Evolutionary conservation across 1,140 invertebrate genomes (phyloP), one percentile per base, ranked within the genome.

Genomic region (Zaprionus vittiger): DNA sequence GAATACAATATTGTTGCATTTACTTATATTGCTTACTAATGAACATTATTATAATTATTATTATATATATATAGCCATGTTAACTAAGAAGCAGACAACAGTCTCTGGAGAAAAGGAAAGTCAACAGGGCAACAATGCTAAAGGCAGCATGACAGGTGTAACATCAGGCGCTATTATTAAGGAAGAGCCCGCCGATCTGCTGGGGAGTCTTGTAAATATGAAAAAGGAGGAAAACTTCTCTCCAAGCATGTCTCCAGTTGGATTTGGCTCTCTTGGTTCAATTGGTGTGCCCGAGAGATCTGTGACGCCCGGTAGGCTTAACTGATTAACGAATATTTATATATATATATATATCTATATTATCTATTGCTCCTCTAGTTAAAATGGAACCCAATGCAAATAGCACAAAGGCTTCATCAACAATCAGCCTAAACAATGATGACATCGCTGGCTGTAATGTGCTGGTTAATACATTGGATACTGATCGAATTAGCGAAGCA

Each of bases 151-250:
- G 20, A 5, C 22, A 28, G 62, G 6, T 28, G 44, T 7, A 47
- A 37, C 47, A 55, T 24, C 56, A n/a, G 7, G 52, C 20, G 7
- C 55, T 38, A 31, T 61, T 24, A 70, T 91, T 24, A 92, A 92
- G 41, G 91, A 91, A 38, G 90, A 91, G 34, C 73, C 90, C 1
- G 4, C 66, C 3, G 80, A 83, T 56, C 56, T 80, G 9, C 12
- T 92, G 3, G 63, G 56, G 22, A 79, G 66, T 55, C 77, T 92
- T n/a, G 89, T 79, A 2, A 92, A 85, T 64, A 64, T 92, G 41
- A 92, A 92, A 64, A 92, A 92, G 54, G 91, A 92, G 60, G 83
- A 91, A n/a, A 73, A 76, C 17, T 63, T 80, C 17, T 89, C 91
- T 4, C 91, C 91, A 41, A 87, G 77, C 4, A 78, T 92, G 78